Conservation (phyloP, 2,888 invertebrate species). For the Brachylomia viminalis region DNA sequence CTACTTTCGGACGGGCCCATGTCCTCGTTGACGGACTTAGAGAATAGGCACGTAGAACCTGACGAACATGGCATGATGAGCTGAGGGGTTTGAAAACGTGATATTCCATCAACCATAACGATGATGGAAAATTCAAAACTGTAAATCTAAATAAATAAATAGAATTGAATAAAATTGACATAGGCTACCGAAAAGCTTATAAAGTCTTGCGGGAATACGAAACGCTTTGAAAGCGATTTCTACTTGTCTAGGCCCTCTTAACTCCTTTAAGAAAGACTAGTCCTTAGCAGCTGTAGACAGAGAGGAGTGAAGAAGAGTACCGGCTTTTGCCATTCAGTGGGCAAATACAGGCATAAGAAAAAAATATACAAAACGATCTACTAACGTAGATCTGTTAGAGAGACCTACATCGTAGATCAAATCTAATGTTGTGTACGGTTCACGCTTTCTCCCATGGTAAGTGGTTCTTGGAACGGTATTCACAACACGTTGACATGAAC, state of each 20-base stretch:
- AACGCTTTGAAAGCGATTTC: background rate
- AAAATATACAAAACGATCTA: background rate
- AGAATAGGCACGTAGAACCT: too few species aligned
- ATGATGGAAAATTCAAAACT: background rate
- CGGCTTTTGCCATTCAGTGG: too few species aligned
- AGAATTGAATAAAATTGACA: background rate
- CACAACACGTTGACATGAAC: constrained; percentile 8
- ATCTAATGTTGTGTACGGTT: constrained; percentile 24
- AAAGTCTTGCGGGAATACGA: background rate
- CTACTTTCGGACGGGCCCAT: too few species aligned
- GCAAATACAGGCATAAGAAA: background rate
- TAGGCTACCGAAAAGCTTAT: background rate
- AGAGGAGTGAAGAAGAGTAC: background rate
- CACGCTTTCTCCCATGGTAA: constrained; percentile 51
- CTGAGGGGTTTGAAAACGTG: background rate
- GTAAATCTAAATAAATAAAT: background rate
- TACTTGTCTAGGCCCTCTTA: background rate
- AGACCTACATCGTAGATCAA: background rate
- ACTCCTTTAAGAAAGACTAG: background rate
- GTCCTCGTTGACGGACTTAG: too few species aligned
- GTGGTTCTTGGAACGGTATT: constrained; percentile 46
- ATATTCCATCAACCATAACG: background rate
- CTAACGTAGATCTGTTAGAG: background rate
- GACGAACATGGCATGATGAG: background rate
- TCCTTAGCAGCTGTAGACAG: background rate